Evolutionary conservation across 2,888 invertebrate species (phyloP), one percentile per base, ranked within the genome.

Genomic region (Ichneumon xanthorius): DNA sequence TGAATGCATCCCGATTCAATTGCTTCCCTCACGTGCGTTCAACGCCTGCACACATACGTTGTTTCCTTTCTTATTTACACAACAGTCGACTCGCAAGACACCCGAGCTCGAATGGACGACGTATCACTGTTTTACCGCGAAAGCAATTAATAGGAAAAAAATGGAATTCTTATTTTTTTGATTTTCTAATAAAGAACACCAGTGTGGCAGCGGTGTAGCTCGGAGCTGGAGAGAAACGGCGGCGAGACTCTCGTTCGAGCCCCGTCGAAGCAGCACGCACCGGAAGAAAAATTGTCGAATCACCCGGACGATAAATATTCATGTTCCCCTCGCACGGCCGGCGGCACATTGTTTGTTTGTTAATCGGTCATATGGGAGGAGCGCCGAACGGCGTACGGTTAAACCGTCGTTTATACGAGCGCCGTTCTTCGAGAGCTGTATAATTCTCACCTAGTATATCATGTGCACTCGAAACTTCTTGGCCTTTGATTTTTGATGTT

Each of bases 301-400:
- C 91, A 91, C 80, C 40, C 22, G 30, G 61, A 73, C 70, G 19
- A 87, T 91, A 80, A 91, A 90, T 91, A 91, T 90, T 89, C 83
- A 90, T 85, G 19, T n/a, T 76, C 68, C n/a, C 67, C 53, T 82
- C 71, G 84, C 80, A 22, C 30, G 50, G 68, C 50, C 80, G 61
- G 48, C 26, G 76, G 72, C 77, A 63, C 73, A 86, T 84, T 85
- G 84, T 88, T 89, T 88, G 86, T 87, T 63, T 82, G 65, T 88
- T 80, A 85, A 88, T 87, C 72, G 58, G 70, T 87, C 81, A 65
- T 76, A 71, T 58, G 71, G 63, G 65, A 82, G 76, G 82, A 72
- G 82, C 40, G 65, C 19, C 67, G 33, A 50, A 37, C 58, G 65
- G 75, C 65, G 65, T 76, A n/a, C 67, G 53, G 37, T 67, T 67